Evolutionary conservation across 2,797 vertebrate genomes (phyloP).

Genomic region (Euthynnus affinis): DNA sequence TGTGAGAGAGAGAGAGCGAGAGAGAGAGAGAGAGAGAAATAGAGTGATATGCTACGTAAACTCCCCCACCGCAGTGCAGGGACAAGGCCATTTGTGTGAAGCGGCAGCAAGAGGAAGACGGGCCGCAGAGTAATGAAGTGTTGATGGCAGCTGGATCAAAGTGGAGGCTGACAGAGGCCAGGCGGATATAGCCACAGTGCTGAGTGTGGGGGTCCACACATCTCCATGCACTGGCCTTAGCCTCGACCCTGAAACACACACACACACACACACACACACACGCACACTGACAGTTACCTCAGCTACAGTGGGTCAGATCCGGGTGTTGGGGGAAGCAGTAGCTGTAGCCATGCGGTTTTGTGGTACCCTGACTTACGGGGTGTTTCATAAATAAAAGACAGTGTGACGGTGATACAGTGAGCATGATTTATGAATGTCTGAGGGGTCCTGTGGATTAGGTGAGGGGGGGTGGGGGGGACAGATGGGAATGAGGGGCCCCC

Average conservation of each 20-base stretch:
- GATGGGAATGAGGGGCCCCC: slow-evolving; percentile 72
- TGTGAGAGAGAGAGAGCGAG: slow-evolving; percentile 20
- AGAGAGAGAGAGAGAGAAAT: slow-evolving; percentile 28
- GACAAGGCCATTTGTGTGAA: slow-evolving; percentile 75
- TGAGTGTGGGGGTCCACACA: slow-evolving; percentile 80
- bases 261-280: slow-evolving; percentile 27
- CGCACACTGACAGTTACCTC: slow-evolving; percentile 58
- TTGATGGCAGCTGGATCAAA: slow-evolving; percentile 83
- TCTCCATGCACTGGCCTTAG: slow-evolving; percentile 55
- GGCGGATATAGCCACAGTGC: slow-evolving; percentile 73
- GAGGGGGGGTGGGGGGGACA: slow-evolving; percentile 28
- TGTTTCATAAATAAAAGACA: slow-evolving; percentile 82
- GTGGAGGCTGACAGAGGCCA: slow-evolving; percentile 76
- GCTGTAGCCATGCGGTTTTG: slow-evolving; percentile 61
- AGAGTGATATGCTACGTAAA: slow-evolving; percentile 40
- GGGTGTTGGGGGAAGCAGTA: slow-evolving; percentile 66
- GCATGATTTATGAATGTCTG: slow-evolving; percentile 79
- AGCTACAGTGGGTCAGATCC: slow-evolving; percentile 54
- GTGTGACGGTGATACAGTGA: slow-evolving; percentile 76
- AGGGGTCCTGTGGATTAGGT: slow-evolving; percentile 72
- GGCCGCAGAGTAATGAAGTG: slow-evolving; percentile 83
- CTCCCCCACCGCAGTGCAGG: slow-evolving; percentile 50
- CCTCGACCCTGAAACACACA: slow-evolving; percentile 51
- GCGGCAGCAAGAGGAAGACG: slow-evolving; percentile 73
- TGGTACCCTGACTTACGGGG: slow-evolving; percentile 72